Evolutionary conservation across 2,797 vertebrate species (phyloP).

Genomic region (Pangasius larnaudii): DNA sequence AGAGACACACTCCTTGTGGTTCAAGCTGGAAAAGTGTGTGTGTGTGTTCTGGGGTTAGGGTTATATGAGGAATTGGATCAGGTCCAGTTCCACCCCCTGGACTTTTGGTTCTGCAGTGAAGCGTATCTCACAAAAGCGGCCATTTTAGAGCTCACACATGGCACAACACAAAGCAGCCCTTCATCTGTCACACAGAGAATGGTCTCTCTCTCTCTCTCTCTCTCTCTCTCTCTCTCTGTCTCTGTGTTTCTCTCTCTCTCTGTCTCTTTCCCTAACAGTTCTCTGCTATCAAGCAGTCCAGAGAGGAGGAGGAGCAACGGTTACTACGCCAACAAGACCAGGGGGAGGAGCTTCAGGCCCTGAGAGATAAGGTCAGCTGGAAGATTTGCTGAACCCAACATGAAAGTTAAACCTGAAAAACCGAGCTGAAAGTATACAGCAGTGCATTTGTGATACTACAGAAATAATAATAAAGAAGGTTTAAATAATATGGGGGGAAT

Average conservation of each 20-base stretch:
- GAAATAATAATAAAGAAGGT: too few species aligned
- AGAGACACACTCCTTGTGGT: neutral
- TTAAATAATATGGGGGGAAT: too few species aligned
- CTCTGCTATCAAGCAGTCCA: slow-evolving; percentile 65
- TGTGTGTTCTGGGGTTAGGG: neutral
- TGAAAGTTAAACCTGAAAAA: neutral
- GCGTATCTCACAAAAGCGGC: neutral
- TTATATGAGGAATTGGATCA: neutral
- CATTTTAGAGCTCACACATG: neutral
- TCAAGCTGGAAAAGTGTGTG: neutral
- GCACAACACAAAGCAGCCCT: neutral
- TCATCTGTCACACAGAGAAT: neutral
- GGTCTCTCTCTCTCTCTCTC: neutral
- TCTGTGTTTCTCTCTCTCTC: neutral
- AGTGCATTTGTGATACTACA: neutral
- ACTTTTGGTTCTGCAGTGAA: neutral
- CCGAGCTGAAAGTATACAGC: neutral
- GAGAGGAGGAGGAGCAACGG: slow-evolving; percentile 74
- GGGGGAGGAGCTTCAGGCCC: slow-evolving; percentile 74
- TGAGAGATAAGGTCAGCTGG: slow-evolving; percentile 76
- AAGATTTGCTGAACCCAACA: neutral
- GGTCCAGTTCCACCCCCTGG: neutral
- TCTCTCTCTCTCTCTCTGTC: neutral
- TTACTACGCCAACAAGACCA: slow-evolving; percentile 65
- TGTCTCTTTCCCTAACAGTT: slow-evolving; percentile 66